These are phyloP conservation scores for Macropodus opercularis DNA, from an alignment of 2,797 vertebrate species.

Conservation along the genomic window DNA sequence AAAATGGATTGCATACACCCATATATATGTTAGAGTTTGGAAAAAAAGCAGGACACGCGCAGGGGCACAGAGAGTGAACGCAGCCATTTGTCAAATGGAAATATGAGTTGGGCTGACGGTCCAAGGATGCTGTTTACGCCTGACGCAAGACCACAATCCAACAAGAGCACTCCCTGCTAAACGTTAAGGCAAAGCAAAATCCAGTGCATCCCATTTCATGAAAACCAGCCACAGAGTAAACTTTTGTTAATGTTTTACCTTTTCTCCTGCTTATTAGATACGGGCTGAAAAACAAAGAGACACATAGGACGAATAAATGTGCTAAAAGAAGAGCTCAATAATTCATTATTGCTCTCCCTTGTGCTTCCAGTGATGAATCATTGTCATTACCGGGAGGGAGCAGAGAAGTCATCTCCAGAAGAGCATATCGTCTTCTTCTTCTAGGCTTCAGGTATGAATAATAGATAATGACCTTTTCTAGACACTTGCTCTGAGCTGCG, in stretches of 20 bases:
- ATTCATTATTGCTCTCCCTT: slow-evolving; percentile 30
- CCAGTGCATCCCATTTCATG: too few relatives aligned
- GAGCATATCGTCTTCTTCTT: slow-evolving; percentile 52
- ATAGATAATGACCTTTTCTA: slow-evolving; percentile 60
- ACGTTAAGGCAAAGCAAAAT: slow-evolving; percentile 13
- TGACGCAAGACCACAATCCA: slow-evolving; percentile 39
- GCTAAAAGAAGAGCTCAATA: slow-evolving; percentile 33
- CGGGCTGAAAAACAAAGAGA: slow-evolving; percentile 8
- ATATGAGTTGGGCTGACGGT: slow-evolving; percentile 41
- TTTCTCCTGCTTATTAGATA: slow-evolving; percentile 3
- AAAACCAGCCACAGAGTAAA: neutral
- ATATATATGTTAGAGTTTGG: slow-evolving; percentile 1
- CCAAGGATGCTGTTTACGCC: slow-evolving; percentile 34
- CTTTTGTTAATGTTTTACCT: neutral
- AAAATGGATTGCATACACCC: slow-evolving; percentile 14
- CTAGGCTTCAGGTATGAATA: slow-evolving; percentile 55
- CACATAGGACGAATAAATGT: slow-evolving; percentile 18
- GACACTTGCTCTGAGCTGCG: slow-evolving; percentile 25
- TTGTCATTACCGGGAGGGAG: slow-evolving; percentile 46
- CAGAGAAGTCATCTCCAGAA: slow-evolving; percentile 34
- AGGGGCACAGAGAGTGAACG: slow-evolving; percentile 6
- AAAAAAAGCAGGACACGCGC: slow-evolving; percentile 4
- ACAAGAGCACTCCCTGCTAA: slow-evolving; percentile 1
- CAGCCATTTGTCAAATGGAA: slow-evolving; percentile 34
- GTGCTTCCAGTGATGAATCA: slow-evolving; percentile 52